These are phyloP conservation scores for Blera fallax DNA, from an alignment of 2,888 invertebrate genomes.

Conservation along the genomic window DNA sequence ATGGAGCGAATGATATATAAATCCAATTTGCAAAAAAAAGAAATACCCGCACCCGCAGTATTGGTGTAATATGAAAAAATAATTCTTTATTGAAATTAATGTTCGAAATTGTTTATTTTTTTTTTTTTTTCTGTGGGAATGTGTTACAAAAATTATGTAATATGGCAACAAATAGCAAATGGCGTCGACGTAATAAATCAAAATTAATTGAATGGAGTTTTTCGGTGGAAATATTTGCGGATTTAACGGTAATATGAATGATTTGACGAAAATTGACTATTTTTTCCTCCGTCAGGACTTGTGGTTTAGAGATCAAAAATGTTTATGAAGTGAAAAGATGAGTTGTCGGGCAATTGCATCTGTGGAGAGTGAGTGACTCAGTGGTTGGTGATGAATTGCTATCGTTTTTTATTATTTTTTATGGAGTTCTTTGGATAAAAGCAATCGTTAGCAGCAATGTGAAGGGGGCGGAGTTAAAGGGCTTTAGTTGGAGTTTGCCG, in stretches of 20 bases:
- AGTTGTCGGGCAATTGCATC: not conserved
- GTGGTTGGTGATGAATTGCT: not conserved
- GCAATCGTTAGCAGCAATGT: not conserved
- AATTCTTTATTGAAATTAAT: slow-evolving; percentile 40
- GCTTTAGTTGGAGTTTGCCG: too few species aligned
- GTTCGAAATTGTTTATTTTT: not conserved
- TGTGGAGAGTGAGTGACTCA: not conserved
- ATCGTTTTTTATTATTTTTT: not conserved
- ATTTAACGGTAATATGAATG: slow-evolving; percentile 13
- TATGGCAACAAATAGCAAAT: slow-evolving; percentile 10
- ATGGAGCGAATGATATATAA: slow-evolving; percentile 5
- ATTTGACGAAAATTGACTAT: not conserved
- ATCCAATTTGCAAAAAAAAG: slow-evolving; percentile 12
- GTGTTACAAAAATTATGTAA: not conserved
- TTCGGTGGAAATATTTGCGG: not conserved
- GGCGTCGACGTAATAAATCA: slow-evolving; percentile 11
- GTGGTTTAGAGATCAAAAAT: not conserved
- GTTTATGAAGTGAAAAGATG: slow-evolving; percentile 12
- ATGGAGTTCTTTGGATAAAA: not conserved
- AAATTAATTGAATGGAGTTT: slow-evolving; percentile 5
- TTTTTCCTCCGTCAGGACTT: not conserved
- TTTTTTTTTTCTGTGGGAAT: not conserved
- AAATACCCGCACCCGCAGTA: not conserved
- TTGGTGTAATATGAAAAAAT: not conserved
- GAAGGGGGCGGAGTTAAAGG: too few species aligned